Evolutionary conservation across 2,888 invertebrate genomes (phyloP).

Genomic region (Nomada lathburiana): DNA sequence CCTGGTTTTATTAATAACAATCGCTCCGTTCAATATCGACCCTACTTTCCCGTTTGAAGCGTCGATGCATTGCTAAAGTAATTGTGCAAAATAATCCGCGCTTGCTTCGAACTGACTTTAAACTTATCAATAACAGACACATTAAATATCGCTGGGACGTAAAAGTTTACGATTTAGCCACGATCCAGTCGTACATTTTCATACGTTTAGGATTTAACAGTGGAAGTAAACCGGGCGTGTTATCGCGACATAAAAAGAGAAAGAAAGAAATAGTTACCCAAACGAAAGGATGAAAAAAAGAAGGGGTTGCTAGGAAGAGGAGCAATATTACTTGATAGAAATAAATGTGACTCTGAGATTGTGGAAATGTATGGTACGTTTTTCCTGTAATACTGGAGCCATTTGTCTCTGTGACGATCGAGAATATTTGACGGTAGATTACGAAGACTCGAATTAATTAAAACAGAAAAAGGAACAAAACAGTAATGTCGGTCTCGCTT

Average conservation of each 20-base stretch:
- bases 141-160: neutral
- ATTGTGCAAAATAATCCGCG: neutral
- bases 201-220: slow-evolving; percentile 14
- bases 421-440: slow-evolving; percentile 23
- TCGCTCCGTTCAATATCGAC: no score
- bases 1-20: neutral
- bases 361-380: slow-evolving; percentile 6
- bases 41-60: neutral
- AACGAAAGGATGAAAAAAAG: neutral
- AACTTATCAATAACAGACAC: neutral
- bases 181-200: slow-evolving; percentile 6
- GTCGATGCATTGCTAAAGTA: neutral
- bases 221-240: slow-evolving; percentile 33
- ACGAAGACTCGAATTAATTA: slow-evolving; percentile 28
- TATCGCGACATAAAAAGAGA: neutral
- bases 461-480: neutral
- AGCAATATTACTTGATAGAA: no score
- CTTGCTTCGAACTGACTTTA: neutral
- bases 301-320: neutral
- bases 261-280: neutral
- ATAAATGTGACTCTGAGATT: neutral
- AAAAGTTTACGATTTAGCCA: neutral
- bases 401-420: neutral
- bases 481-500: slow-evolving; percentile 14
- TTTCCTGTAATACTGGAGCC: neutral